Evolutionary conservation across 2,888 invertebrate species (phyloP), one percentile per base, ranked within the genome.

Genomic region (Aspidiotus destructor): DNA sequence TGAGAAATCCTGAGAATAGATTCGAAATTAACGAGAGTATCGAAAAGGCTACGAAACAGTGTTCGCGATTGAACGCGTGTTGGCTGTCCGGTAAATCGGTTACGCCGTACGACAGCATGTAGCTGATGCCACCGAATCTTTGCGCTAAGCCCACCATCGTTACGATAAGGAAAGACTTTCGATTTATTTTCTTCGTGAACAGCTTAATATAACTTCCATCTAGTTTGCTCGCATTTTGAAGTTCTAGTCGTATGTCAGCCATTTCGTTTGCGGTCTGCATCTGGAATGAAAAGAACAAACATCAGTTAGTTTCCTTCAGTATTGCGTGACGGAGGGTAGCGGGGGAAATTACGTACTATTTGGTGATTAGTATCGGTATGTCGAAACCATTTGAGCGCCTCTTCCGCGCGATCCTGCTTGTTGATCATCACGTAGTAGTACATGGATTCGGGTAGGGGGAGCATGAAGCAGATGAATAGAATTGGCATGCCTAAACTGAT

Each of bases 361-460:
- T 63, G 52, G 9, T 55, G 54, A 53, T 63, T 54, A 53, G 53
- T 63, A 16, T 28, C 28, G 5, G 16, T 54, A n/a, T 62, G 57
- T 13, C 69, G 67, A n/a, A 63, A 60, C 62, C 64, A 64, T 7
- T 16, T 1, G 40, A 69, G 42, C 15, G 69, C 57, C 13, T 52
- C 40, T 71, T 76, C 79, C 0, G 83, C 83, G 16, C 54, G 52
- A 5, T 63, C 63, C 1, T n/a, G 63, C 16, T 63, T 52, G 11
- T 0, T 79, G 28, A 16, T 52, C 63, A 63, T 63, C 0, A 63
- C 44, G 42, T 41, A 54, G 42, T 65, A 70, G 55, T 70, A 70
- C 17, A 64, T 64, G 0, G 70, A 58, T 48, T 70, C 70, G 6
- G 64, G 64, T 17, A 70, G n/a, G 9, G 65, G 65, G 10, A 67